Evolutionary conservation across 2,888 invertebrate genomes (phyloP).

Genomic region (Cylloceria caligata): DNA sequence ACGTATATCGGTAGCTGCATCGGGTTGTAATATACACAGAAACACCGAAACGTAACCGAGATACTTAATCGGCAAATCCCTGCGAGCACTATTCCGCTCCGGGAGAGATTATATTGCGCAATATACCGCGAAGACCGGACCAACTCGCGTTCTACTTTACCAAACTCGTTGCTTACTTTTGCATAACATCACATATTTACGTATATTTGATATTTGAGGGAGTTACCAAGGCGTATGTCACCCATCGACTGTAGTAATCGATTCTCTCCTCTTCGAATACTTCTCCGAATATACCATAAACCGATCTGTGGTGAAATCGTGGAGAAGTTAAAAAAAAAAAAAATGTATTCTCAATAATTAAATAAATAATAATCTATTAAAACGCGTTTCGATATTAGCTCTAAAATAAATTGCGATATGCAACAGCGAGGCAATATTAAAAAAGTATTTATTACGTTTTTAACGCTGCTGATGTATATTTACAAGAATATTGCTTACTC

Average conservation of each 20-base stretch:
- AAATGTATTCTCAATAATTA: too few relatives aligned
- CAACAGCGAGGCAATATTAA: too few relatives aligned
- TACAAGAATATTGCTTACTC: too few relatives aligned
- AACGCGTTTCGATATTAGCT: too few relatives aligned
- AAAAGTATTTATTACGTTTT: too few relatives aligned
- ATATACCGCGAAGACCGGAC: slow-evolving; percentile 35
- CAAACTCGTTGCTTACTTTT: slow-evolving; percentile 52
- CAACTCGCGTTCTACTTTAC: slow-evolving; percentile 55
- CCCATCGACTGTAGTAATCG: background rate
- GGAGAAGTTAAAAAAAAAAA: too few relatives aligned
- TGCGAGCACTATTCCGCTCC: background rate
- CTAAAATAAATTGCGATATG: too few relatives aligned
- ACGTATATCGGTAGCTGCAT: slow-evolving; percentile 6
- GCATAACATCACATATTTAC: slow-evolving; percentile 1
- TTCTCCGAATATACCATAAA: too few relatives aligned
- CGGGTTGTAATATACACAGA: slow-evolving; percentile 6
- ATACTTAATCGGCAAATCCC: slow-evolving; percentile 35
- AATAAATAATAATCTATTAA: too few relatives aligned
- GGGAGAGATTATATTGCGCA: slow-evolving; percentile 48
- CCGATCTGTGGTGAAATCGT: too few relatives aligned
- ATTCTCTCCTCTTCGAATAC: background rate
- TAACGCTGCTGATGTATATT: too few relatives aligned
- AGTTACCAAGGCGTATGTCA: background rate
- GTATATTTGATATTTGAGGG: background rate
- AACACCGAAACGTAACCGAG: slow-evolving; percentile 47